Conservation (phyloP, 2,797 vertebrate species). For the Rallus crepitans region DNA sequence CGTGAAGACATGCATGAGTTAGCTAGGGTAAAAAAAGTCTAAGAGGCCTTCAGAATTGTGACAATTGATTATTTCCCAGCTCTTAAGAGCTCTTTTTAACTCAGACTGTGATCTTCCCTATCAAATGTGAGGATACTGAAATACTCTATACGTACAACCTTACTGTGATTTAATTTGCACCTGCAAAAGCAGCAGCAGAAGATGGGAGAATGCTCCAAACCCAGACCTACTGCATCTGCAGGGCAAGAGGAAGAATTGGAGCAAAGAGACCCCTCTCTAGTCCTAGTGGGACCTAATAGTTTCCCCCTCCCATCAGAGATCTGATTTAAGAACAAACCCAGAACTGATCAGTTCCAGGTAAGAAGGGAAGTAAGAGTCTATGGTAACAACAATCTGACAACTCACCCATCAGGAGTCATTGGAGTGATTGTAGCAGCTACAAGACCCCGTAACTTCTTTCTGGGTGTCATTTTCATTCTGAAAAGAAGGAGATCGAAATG, state of each 20-base stretch:
- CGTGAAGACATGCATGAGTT: not conserved
- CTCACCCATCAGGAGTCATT: slow-evolving; percentile 87
- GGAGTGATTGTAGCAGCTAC: slow-evolving; percentile 94
- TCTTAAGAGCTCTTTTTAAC: not conserved
- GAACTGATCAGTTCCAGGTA: not conserved
- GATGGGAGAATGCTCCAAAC: not conserved
- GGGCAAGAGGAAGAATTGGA: not conserved
- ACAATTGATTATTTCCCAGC: not conserved
- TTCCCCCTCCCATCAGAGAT: not conserved
- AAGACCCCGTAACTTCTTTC: slow-evolving; percentile 83
- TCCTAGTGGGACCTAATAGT: not conserved
- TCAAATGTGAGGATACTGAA: not conserved
- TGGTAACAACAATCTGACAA: not conserved
- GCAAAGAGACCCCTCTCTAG: not conserved
- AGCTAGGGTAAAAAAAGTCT: not conserved
- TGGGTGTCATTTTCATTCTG: slow-evolving; percentile 59
- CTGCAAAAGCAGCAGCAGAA: not conserved
- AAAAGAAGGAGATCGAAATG: not conserved
- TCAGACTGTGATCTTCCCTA: not conserved
- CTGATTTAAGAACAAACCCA: not conserved
- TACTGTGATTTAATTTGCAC: not conserved
- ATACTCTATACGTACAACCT: not conserved
- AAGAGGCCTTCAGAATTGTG: not conserved
- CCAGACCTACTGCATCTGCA: not conserved
- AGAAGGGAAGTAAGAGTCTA: not conserved